Percentiles rank a stretch among this genome's conserved stretches.
Conservation (phyloP, 30 jellyfish, hydroid and myxozoan genomes). For the Cassiopea andromeda region DNA sequence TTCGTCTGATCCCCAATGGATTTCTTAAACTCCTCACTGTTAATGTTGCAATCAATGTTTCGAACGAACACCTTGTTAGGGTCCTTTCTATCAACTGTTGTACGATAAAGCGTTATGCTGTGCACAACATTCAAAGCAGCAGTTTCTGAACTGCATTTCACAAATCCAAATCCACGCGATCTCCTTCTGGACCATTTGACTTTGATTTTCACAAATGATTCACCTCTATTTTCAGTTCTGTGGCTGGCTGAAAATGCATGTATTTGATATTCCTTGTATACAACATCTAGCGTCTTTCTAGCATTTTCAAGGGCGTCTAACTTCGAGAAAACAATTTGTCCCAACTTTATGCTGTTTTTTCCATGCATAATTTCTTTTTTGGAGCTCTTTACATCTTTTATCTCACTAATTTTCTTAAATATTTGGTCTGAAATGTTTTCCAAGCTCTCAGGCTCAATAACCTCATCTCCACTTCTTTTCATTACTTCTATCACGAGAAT, state of each 20-base stretch:
- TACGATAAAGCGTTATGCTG: neutral
- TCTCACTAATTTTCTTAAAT: neutral
- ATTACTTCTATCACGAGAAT: neutral
- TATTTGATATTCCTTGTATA: conserved; percentile 3
- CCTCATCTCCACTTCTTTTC: neutral
- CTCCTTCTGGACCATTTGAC: conserved; percentile 44
- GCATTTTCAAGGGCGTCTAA: neutral
- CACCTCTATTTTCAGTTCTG: neutral
- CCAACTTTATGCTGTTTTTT: conserved; percentile 6
- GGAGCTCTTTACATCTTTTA: neutral
- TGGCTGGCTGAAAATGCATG: neutral
- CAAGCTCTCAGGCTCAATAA: neutral
- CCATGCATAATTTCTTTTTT: neutral
- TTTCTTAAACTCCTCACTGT: conserved; percentile 23
- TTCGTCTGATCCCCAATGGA: conserved; percentile 6
- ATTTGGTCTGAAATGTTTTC: neutral
- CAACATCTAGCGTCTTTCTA: neutral
- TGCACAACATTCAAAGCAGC: neutral
- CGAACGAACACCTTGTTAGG: neutral
- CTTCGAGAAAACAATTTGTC: neutral
- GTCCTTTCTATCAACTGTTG: conserved; percentile 10
- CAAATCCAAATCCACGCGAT: conserved; percentile 26
- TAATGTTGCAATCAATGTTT: neutral
- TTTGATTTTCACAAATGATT: conserved; percentile 1
- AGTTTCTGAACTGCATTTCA: neutral